Evolutionary conservation across 2,113 vertebrate genomes (phyloP), one percentile per base, ranked within the genome.

Genomic region (Phoenicopterus ruber): DNA sequence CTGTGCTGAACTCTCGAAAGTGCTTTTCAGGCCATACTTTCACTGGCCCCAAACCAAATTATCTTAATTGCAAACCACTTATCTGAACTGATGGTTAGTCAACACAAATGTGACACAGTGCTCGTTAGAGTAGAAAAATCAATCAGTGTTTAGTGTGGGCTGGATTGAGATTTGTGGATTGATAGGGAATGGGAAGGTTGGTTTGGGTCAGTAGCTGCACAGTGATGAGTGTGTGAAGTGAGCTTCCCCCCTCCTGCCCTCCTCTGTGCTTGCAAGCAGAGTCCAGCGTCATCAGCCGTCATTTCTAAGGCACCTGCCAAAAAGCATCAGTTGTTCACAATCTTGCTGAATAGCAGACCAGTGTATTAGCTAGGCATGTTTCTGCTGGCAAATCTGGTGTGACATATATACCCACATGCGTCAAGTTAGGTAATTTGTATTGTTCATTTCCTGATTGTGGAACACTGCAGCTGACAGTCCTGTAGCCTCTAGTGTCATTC

Each of bases 21-120:
- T 66, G 82, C 62, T 94, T 88, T 91, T 91, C 71, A 89, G 81
- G 65, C 54, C 50, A 32, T 47, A 17, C 71, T 93, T 88, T 67
- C 47, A 13, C 49, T 91, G 86, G 61, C 79, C 61, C 29, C 91
- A 91, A 76, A 86, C 55, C 67, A 80, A 82, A 85, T 94, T 63
- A 72, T 79, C 91, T 82, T 93, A 97, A 94, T 89, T 96, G 83
- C 94, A 85, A 91, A 76, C 73, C 93, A 94, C 83, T 97, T 95
- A 89, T 65, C 91, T 89, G 66, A 82, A 28, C 77, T 72, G 89
- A 69, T 87, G 73, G 82, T 87, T 69, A 82, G 62, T 89, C 92
- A 94, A 93, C 91, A 79, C 65, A 91, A 50, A 91, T 70, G 88
- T 94, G 94, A 86, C 84, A 46, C 29, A 0, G 38, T 17, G 73